Conservation (phyloP, 92 coral and sea anemone species). For the Isaurus tuberculatus region DNA sequence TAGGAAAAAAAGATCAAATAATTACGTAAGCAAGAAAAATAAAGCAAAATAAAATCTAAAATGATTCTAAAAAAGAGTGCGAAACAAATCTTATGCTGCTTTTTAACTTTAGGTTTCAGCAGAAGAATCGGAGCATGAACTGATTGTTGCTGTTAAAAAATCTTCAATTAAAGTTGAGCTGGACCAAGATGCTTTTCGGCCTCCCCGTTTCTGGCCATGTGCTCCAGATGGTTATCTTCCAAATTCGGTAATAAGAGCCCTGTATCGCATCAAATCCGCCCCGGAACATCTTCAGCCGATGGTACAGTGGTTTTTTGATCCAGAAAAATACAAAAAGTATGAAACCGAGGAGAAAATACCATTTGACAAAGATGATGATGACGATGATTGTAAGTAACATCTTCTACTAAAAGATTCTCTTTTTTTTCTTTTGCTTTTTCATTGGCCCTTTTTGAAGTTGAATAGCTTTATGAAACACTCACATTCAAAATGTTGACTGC, state of each 20-base stretch:
- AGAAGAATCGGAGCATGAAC: neutral
- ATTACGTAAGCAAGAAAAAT: neutral
- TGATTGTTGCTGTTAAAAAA: neutral
- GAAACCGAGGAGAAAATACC: constrained; percentile 2
- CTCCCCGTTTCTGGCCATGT: constrained; percentile 84
- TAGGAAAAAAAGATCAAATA: neutral
- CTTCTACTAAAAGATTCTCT: neutral
- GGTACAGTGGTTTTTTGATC: constrained; percentile 53
- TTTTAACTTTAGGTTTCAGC: neutral
- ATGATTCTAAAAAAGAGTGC: neutral
- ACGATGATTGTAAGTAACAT: constrained; percentile 28
- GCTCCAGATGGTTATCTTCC: constrained; percentile 97
- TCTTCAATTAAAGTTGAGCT: constrained; percentile 29
- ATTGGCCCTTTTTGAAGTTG: too few relatives aligned
- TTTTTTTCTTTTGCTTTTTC: too few relatives aligned
- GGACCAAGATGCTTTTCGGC: constrained; percentile 43
- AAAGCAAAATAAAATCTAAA: too few relatives aligned
- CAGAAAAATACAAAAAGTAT: constrained; percentile 33
- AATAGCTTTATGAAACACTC: too few relatives aligned
- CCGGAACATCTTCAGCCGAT: constrained; percentile 66
- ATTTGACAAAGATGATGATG: neutral
- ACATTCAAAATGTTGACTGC: too few relatives aligned
- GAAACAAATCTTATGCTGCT: neutral
- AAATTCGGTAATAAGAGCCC: constrained; percentile 85
- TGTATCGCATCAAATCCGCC: constrained; percentile 54